Percentiles rank a stretch among this genome's conserved stretches.
Evolutionary conservation across 2,888 invertebrate genomes (phyloP).

Genomic region (Cheilosia scutellata): DNA sequence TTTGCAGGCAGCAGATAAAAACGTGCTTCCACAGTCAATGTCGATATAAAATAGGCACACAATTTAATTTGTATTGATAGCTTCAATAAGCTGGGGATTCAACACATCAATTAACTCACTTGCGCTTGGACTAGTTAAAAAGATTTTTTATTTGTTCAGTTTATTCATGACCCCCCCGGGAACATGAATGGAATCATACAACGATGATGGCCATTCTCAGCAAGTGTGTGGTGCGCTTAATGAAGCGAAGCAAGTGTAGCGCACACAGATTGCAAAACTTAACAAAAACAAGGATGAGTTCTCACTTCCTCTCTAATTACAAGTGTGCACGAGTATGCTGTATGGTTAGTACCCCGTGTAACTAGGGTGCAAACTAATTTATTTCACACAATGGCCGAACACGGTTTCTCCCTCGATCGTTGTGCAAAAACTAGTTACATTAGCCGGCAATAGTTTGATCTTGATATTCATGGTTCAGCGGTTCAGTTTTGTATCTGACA

Average conservation of each 20-base stretch:
- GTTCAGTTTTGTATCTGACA: conserved; percentile 35
- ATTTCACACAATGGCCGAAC: conserved; percentile 39
- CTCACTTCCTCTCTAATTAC: conserved; percentile 75
- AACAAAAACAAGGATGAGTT: conserved; percentile 69
- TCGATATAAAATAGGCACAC: conserved; percentile 50
- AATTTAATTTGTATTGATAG: conserved; percentile 72
- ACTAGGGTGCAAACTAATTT: conserved; percentile 61
- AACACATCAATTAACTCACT: conserved; percentile 73
- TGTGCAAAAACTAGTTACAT: conserved; percentile 16
- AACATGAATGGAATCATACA: conserved; percentile 47
- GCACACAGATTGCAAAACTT: conserved; percentile 45
- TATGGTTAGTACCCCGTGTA: conserved; percentile 31
- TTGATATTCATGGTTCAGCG: conserved; percentile 74
- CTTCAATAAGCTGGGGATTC: conserved; percentile 70
- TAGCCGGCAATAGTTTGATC: conserved; percentile 46
- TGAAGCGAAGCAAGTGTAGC: conserved; percentile 67
- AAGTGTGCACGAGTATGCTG: conserved; percentile 24
- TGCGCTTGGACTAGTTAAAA: conserved; percentile 65
- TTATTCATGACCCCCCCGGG: conserved; percentile 59
- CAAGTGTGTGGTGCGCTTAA: conserved; percentile 54
- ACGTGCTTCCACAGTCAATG: conserved; percentile 35
- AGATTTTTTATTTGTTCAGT: conserved; percentile 7
- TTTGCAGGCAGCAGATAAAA: conserved; percentile 38
- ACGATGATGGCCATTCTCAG: conserved; percentile 39
- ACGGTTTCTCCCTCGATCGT: conserved; percentile 7